Evolutionary conservation across 2,113 vertebrate species (phyloP).

Genomic region (Phalacrocorax brasilianus): DNA sequence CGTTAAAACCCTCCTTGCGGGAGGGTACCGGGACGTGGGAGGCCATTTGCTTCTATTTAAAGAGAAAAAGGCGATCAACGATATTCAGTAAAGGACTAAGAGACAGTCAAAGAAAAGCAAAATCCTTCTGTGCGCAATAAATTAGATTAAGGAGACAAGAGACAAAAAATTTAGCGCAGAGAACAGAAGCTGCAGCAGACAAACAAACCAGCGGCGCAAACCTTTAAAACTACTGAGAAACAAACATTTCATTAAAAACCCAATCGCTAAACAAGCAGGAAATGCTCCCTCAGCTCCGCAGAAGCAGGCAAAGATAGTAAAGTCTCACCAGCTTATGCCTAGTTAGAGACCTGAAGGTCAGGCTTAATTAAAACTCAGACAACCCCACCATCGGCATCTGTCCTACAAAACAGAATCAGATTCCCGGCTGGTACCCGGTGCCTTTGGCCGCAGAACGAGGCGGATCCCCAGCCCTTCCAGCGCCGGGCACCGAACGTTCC

Average conservation of each 20-base stretch:
- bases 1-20: rapidly evolving
- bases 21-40: neutral
- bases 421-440: neutral
- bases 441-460: neutral
- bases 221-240: neutral
- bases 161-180: neutral
- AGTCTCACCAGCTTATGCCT: neutral
- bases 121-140: neutral
- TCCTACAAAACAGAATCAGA: neutral
- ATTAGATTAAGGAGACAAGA: neutral
- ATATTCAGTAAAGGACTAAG: neutral
- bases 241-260: constrained; percentile 7
- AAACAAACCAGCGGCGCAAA: neutral
- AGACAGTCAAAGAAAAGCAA: neutral
- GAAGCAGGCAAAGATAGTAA: neutral
- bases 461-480: neutral
- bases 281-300: neutral
- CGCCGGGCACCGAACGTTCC: rapidly evolving
- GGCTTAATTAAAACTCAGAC: neutral
- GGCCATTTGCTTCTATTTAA: neutral
- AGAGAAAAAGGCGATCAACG: neutral
- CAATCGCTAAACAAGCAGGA: neutral
- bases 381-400: neutral
- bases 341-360: neutral
- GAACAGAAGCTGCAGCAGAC: neutral